Conservation (phyloP, 2,888 invertebrate species). For the Agrilus cyanescens region DNA sequence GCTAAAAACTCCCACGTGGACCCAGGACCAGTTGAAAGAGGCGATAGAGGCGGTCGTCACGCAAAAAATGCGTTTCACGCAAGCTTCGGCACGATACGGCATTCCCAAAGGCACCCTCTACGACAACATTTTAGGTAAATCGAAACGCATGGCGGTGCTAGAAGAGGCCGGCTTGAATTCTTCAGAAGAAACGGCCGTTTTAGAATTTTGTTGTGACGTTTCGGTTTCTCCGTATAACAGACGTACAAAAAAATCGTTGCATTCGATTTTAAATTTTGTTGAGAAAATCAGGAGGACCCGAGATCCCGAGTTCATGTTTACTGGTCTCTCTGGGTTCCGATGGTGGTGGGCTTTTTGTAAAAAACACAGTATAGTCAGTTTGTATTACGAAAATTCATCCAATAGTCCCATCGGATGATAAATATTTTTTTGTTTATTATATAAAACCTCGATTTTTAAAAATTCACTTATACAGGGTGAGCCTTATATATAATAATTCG, state of each 20-base stretch:
- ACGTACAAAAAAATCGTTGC: constrained; percentile 55
- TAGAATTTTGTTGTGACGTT: constrained; percentile 64
- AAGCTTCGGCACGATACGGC: constrained; percentile 57
- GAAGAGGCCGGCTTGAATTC: constrained; percentile 53
- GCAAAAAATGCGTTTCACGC: constrained; percentile 66
- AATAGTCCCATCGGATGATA: background rate
- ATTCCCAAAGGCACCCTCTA: constrained; percentile 69
- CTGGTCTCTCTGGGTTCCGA: constrained; percentile 58
- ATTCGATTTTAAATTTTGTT: constrained; percentile 52
- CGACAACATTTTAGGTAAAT: constrained; percentile 66
- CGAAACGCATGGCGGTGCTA: constrained; percentile 62
- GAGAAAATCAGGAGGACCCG: constrained; percentile 47
- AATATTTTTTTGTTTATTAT: too few species aligned
- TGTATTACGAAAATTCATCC: constrained; percentile 38
- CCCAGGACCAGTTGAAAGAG: constrained; percentile 59
- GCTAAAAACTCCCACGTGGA: constrained; percentile 66
- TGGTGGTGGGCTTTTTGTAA: constrained; percentile 81
- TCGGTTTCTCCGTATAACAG: constrained; percentile 58
- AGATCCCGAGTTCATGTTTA: constrained; percentile 54
- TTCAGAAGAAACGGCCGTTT: constrained; percentile 50
- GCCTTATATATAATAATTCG: too few species aligned
- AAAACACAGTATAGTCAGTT: constrained; percentile 61
- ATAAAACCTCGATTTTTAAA: too few species aligned
- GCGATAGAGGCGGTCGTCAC: constrained; percentile 65
- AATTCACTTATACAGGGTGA: too few species aligned